Percentiles rank a stretch among this genome's conserved stretches.
phyloP scores from a whole-genome alignment of 2,113 vertebrate species.

The Gambusia holbrooki region DNA sequence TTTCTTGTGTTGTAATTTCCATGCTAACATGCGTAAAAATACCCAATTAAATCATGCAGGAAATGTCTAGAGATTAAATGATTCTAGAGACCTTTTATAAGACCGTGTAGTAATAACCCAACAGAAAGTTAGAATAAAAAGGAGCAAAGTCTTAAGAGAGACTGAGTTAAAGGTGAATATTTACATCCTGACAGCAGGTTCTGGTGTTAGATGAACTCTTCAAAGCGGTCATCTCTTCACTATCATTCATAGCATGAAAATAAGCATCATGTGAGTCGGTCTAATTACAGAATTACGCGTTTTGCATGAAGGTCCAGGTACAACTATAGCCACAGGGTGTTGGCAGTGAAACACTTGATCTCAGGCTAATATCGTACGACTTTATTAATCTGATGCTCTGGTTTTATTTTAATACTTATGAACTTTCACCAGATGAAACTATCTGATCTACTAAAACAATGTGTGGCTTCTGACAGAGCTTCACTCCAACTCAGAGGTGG shows the following conservation, averaged over 20 bases:
- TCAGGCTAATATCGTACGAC: no score
- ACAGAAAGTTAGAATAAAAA: neutral
- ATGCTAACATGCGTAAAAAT: neutral
- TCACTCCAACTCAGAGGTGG: no score
- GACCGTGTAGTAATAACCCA: no score
- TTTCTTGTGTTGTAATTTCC: neutral
- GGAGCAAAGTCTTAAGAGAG: neutral
- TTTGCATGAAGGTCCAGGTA: conserved; percentile 25
- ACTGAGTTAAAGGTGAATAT: neutral
- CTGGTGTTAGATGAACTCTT: neutral
- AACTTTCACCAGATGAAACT: no score
- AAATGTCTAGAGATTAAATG: no score
- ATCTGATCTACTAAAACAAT: no score
- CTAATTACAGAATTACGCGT: neutral
- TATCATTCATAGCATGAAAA: conserved; percentile 1
- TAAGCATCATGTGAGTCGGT: neutral
- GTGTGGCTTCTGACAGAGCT: no score
- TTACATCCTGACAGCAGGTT: neutral
- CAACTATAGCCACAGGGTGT: neutral
- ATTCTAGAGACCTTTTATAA: no score
- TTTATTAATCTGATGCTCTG: no score
- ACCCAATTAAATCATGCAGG: neutral
- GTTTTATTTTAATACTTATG: no score
- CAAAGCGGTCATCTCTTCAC: neutral
- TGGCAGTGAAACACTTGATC: no score